Evolutionary conservation across 92 coral and sea anemone genomes (phyloP).

Genomic region (Micromussa lordhowensis): DNA sequence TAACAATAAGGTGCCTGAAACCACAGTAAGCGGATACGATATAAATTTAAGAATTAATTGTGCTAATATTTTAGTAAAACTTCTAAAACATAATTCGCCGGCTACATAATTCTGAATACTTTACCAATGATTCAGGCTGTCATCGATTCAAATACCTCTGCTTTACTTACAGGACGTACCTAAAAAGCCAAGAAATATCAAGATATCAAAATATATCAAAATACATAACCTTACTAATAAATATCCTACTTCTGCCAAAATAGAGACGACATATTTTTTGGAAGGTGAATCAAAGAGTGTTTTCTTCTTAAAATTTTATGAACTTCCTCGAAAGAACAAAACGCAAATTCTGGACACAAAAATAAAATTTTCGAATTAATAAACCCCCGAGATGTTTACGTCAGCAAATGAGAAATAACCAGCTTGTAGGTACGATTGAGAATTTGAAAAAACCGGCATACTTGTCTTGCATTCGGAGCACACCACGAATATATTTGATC

Average conservation of each 20-base stretch:
- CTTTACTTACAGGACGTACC: background rate
- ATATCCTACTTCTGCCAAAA: background rate
- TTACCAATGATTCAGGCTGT: background rate
- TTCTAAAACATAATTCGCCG: background rate
- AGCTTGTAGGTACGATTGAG: background rate
- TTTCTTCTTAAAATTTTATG: background rate
- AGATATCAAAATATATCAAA: background rate
- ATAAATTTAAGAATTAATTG: background rate
- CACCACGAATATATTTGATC: background rate
- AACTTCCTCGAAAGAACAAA: background rate
- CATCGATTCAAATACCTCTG: background rate
- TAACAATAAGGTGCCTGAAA: background rate
- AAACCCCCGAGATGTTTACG: background rate
- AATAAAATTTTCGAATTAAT: background rate
- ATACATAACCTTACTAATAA: too few species aligned
- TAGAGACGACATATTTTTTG: background rate
- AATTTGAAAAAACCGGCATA: background rate
- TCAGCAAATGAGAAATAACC: background rate
- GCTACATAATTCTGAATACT: background rate
- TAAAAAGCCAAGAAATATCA: background rate
- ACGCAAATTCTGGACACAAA: background rate
- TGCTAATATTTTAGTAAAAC: background rate
- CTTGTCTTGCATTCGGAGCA: background rate
- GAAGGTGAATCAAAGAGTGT: background rate
- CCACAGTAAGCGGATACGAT: background rate